Percentiles rank a stretch among this genome's conserved stretches.
phyloP scores from a whole-genome alignment of 2,888 invertebrate genomes.

The Galeruca laticollis region DNA sequence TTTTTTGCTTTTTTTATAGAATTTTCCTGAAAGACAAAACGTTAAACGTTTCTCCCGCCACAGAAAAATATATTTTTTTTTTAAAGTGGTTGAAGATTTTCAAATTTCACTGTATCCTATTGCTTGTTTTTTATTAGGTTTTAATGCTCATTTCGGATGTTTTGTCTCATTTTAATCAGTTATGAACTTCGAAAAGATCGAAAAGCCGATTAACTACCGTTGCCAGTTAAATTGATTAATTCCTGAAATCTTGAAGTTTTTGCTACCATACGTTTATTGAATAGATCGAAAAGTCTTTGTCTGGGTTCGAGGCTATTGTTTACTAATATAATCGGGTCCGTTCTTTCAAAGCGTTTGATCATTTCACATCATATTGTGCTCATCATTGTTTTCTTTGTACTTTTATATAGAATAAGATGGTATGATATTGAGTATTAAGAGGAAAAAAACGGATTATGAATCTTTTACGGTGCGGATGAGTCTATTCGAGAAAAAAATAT shows the following conservation, averaged over 20 bases:
- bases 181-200: not conserved
- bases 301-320: constrained; percentile 34
- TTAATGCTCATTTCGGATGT: not conserved
- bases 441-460: constrained; percentile 6
- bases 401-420: constrained; percentile 3
- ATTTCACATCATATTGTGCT: constrained; percentile 50
- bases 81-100: no score
- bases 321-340: constrained; percentile 27
- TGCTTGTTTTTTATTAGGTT: not conserved
- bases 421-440: not conserved
- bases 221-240: constrained; percentile 37
- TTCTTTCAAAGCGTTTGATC: constrained; percentile 38
- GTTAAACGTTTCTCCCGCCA: no score
- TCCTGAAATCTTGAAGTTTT: constrained; percentile 35
- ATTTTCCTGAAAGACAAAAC: no score
- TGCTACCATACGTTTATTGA: constrained; percentile 36
- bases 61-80: no score
- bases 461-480: not conserved
- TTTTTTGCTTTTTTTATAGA: no score
- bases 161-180: not conserved
- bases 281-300: constrained; percentile 32
- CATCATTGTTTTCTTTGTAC: constrained; percentile 39
- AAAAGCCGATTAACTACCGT: constrained; percentile 8
- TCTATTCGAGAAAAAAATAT: not conserved
- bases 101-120: not conserved